These are phyloP conservation scores for Lycorma delicatula DNA, from an alignment of 1,140 invertebrate species.

Conservation along the genomic window DNA sequence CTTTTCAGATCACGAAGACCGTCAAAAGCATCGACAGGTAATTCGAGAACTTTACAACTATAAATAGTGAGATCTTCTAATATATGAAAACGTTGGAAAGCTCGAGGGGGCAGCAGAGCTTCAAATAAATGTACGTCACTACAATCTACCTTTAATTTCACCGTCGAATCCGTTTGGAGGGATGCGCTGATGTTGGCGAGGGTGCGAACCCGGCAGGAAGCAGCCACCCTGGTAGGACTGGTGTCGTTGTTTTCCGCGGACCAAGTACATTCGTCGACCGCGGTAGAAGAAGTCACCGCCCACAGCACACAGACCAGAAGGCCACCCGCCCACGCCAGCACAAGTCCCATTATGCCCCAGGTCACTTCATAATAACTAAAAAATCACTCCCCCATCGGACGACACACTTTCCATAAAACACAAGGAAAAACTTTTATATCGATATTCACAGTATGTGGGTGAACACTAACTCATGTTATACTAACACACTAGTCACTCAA, in stretches of 20 bases:
- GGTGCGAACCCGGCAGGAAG: conserved; percentile 57
- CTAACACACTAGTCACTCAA: too few species aligned
- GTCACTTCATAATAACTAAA: conserved; percentile 1
- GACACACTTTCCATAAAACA: too few species aligned
- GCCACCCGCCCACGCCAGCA: too few species aligned
- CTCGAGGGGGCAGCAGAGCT: conserved; percentile 59
- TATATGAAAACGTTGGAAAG: conserved; percentile 60
- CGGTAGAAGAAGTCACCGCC: conserved; percentile 1
- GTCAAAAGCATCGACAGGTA: conserved; percentile 67
- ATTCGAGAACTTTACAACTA: conserved; percentile 67
- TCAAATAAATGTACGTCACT: conserved; percentile 70
- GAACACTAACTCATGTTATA: too few species aligned
- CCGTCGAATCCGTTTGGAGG: conserved; percentile 59
- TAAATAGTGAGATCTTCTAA: conserved; percentile 63
- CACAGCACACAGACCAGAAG: conserved; percentile 1
- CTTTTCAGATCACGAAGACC: conserved; percentile 65
- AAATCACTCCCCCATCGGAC: too few species aligned
- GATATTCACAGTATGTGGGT: too few species aligned
- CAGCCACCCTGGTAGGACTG: conserved; percentile 41
- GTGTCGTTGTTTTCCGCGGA: conserved; percentile 50
- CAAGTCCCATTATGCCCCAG: conserved; percentile 2
- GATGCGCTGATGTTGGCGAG: conserved; percentile 45
- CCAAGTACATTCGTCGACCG: conserved; percentile 42
- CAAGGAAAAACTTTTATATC: too few species aligned
- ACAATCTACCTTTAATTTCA: conserved; percentile 60